Base-by-base conservation (phyloP, 2,797 vertebrate genomes). In the Cephalopachus bancanus region DNA sequence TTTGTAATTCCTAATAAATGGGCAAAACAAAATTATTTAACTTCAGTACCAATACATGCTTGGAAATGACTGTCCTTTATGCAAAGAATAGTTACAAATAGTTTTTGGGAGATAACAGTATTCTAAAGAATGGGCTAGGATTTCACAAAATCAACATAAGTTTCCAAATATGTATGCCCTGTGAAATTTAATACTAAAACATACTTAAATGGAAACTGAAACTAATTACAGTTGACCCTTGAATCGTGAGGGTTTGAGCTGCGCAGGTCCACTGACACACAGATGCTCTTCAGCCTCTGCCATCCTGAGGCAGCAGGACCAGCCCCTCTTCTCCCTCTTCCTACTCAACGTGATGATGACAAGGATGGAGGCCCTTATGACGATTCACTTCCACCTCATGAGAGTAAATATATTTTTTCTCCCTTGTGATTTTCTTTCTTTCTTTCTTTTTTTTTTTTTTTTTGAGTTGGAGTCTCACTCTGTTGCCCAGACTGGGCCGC, bases 1-100 rank as follows among this genome's bases (percentile, higher is more conserved):
- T 76, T 89, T 75, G 33, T 67, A 85, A 80, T 72, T 94, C 53
- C 28, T 93, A 86, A 26, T 80, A 93, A 80, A 89, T 37, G 53
- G 24, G 20, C 57, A 69, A 80, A 84, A 57, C 55, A 91, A 87
- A 79, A 71, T 71, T 28, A 94, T 65, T 81, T 89, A 95, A 85
- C 30, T 57, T 89, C 44, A 75, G 10, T 93, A 88, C 7, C 33
- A 71, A 51, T 12, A 65, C 20, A 75, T 57, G 53, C 14, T 65
- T 93, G 93, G 44, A 91, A 67, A 24, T 88, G 37, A 86, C 17
- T 74, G 16, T 55, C 10, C 67, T 93, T 95, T 94, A 65, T 84
- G 59, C 53, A 96, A 95, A 64, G 80, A 72, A 81, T 4, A 51
- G 49, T 30, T 65, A n/a, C 8, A 33, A 81, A 11, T 24, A 60